A percentile compares a stretch with the other conserved stretches of the same genome.
Evolutionary conservation across 2,888 invertebrate species (phyloP).

Genomic region (Phorcus lineatus): DNA sequence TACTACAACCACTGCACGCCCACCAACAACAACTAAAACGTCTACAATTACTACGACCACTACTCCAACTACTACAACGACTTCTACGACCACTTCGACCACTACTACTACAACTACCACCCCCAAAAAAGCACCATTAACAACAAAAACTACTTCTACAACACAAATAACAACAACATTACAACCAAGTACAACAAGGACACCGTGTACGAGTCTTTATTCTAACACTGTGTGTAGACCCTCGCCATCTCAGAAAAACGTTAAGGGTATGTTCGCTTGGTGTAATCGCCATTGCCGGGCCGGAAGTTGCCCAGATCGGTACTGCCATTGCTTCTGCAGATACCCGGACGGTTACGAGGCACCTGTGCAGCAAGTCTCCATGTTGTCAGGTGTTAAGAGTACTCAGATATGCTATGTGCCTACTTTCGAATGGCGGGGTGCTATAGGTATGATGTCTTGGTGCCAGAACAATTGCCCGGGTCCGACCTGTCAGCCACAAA

Average conservation of each 20-base stretch:
- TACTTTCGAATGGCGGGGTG: neutral
- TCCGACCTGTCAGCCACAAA: neutral
- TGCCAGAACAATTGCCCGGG: neutral
- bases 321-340: slow-evolving; percentile 36
- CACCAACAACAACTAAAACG: neutral
- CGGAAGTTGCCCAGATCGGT: slow-evolving; percentile 33
- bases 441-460: neutral
- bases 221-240: slow-evolving; percentile 33
- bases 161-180: slow-evolving; percentile 19
- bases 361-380: neutral
- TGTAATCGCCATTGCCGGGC: slow-evolving; percentile 36
- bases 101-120: neutral
- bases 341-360: slow-evolving; percentile 32
- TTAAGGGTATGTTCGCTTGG: slow-evolving; percentile 35
- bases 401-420: neutral
- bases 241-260: slow-evolving; percentile 26
- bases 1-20: neutral
- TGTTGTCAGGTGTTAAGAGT: no score
- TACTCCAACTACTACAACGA: slow-evolving; percentile 11
- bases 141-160: neutral
- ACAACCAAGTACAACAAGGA: neutral
- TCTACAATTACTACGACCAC: neutral
- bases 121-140: no score
- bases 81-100: neutral
- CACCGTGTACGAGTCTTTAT: slow-evolving; percentile 30